phyloP scores from a whole-genome alignment of 1,140 invertebrate species.

The Dinoponera quadriceps region DNA sequence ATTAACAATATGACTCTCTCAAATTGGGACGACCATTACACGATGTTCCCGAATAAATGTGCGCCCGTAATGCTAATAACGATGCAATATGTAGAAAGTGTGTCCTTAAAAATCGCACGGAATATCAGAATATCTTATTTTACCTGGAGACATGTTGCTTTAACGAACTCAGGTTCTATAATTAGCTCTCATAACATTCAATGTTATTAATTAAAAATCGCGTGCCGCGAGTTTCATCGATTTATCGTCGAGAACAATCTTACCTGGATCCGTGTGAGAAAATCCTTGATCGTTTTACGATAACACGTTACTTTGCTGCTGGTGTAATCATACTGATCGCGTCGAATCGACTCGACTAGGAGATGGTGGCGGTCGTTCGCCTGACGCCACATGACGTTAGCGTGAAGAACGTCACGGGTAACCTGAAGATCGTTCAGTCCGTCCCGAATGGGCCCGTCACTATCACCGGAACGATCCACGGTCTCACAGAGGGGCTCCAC shows the following conservation, averaged over 20 bases:
- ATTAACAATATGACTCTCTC: neutral
- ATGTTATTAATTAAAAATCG: neutral
- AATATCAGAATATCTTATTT: no score
- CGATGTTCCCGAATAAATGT: neutral
- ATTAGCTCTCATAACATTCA: neutral
- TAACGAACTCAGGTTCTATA: no score
- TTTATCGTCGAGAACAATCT: neutral
- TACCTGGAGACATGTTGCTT: no score
- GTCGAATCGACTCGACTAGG: conserved; percentile 29
- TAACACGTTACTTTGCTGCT: neutral
- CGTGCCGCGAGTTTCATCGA: neutral
- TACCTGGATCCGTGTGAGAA: neutral
- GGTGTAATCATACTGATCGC: conserved; percentile 5
- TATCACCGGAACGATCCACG: conserved; percentile 90
- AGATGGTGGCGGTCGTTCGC: conserved; percentile 22
- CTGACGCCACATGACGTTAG: conserved; percentile 18
- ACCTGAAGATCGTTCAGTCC: conserved; percentile 56
- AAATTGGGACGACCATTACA: conserved; percentile 18
- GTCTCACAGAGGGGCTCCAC: conserved; percentile 89
- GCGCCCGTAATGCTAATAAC: conserved; percentile 1
- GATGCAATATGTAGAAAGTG: neutral
- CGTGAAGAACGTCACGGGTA: conserved; percentile 51
- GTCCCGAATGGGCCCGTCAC: conserved; percentile 86
- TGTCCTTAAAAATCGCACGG: neutral
- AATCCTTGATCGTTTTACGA: neutral